Conservation (phyloP, 2,797 vertebrate genomes). For the Gymnoscopelus microlampas region DNA sequence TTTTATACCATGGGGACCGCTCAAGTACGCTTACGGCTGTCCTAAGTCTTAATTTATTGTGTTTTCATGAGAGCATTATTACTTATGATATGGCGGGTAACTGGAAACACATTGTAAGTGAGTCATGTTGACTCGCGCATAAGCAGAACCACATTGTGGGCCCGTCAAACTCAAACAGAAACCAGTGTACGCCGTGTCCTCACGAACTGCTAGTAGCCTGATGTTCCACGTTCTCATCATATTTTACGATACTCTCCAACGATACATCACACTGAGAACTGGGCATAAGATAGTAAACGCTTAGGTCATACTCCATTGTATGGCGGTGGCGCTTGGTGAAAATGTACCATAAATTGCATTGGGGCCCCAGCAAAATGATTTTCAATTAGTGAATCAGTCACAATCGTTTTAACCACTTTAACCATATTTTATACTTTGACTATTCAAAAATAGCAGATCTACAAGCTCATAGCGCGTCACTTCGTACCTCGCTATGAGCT, state of each 20-base stretch:
- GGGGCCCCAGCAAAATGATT: no score
- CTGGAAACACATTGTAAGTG: constrained; percentile 22
- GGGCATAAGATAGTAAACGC: no score
- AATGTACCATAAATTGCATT: no score
- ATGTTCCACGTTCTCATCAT: constrained; percentile 12
- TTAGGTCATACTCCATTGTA: no score
- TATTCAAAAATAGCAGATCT: no score
- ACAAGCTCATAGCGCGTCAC: no score
- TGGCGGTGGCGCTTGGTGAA: no score
- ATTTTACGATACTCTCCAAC: constrained; percentile 40
- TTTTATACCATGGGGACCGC: background rate
- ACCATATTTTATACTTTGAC: no score
- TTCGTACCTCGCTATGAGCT: no score
- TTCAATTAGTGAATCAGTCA: no score
- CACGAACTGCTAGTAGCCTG: constrained; percentile 1
- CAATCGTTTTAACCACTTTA: no score
- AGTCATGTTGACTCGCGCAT: constrained; percentile 18
- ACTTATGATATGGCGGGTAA: constrained; percentile 10
- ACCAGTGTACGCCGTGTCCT: background rate
- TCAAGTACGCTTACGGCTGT: constrained; percentile 19
- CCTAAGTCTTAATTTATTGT: constrained; percentile 34
- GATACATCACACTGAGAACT: constrained; percentile 4
- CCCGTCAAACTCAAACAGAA: constrained; percentile 16
- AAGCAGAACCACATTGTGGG: constrained; percentile 10
- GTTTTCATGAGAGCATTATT: constrained; percentile 14